phyloP scores from a whole-genome alignment of 2,797 vertebrate species.

The Nyctibius grandis region DNA sequence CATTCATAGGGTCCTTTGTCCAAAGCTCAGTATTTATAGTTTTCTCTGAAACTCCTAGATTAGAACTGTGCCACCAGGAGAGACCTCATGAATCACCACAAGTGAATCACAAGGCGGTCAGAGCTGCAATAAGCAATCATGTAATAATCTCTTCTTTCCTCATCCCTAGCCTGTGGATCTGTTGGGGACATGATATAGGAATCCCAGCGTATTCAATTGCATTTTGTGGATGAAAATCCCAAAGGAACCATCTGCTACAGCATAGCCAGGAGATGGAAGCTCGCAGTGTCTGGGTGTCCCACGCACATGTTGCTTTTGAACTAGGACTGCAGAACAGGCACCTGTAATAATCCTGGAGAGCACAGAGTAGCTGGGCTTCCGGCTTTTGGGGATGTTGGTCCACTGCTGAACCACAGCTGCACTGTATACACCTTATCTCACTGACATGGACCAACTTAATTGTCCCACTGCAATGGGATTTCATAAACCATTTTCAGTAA shows the following conservation, averaged over 20 bases:
- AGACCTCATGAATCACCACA: neutral
- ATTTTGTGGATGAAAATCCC: slow-evolving; percentile 2
- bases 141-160: neutral
- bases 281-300: neutral
- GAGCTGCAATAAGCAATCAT: neutral
- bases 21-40: neutral
- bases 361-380: neutral
- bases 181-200: neutral
- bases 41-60: neutral
- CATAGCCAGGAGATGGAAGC: neutral
- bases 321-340: neutral
- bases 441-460: neutral
- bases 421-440: neutral
- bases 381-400: neutral
- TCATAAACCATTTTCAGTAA: neutral
- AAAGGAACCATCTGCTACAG: neutral
- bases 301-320: neutral
- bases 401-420: neutral
- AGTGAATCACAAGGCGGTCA: neutral
- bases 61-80: neutral
- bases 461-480: neutral
- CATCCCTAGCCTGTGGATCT: neutral
- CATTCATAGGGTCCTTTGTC: neutral
- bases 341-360: neutral
- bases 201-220: neutral